phyloP scores from a whole-genome alignment of 1,140 invertebrate genomes.

The Oedothorax gibbosus region DNA sequence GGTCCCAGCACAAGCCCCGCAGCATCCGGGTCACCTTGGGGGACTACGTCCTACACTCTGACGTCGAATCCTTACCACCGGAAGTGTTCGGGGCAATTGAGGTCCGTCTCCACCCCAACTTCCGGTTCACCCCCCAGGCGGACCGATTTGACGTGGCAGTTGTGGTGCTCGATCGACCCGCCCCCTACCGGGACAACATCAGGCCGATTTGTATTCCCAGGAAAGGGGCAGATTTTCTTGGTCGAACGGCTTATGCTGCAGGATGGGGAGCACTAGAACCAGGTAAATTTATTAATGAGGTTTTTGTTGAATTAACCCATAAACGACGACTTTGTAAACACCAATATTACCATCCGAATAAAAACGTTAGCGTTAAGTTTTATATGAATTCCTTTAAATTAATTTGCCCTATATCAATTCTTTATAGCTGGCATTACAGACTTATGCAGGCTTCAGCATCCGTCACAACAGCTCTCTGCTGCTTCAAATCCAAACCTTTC shows the following conservation, averaged over 20 bases:
- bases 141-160: constrained; percentile 92
- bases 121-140: constrained; percentile 92
- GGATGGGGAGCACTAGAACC: constrained; percentile 92
- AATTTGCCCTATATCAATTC: too few relatives aligned
- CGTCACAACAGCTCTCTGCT: too few relatives aligned
- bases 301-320: neutral
- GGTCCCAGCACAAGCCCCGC: constrained; percentile 79
- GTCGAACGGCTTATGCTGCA: constrained; percentile 90
- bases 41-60: constrained; percentile 94
- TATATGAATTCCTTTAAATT: too few relatives aligned
- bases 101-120: constrained; percentile 92
- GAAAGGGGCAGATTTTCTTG: constrained; percentile 88
- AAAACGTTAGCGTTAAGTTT: too few relatives aligned
- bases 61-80: constrained; percentile 87
- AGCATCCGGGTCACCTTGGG: constrained; percentile 93
- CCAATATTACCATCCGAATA: too few relatives aligned
- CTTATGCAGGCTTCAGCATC: too few relatives aligned
- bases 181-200: constrained; percentile 92
- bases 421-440: too few relatives aligned
- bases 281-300: constrained; percentile 67
- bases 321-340: too few relatives aligned
- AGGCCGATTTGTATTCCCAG: constrained; percentile 92
- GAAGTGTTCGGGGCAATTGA: constrained; percentile 89
- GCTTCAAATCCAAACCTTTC: too few relatives aligned
- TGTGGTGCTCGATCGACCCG: constrained; percentile 85